Evolutionary conservation across 2,888 invertebrate species (phyloP).

Genomic region (Eupithecia inturbata): DNA sequence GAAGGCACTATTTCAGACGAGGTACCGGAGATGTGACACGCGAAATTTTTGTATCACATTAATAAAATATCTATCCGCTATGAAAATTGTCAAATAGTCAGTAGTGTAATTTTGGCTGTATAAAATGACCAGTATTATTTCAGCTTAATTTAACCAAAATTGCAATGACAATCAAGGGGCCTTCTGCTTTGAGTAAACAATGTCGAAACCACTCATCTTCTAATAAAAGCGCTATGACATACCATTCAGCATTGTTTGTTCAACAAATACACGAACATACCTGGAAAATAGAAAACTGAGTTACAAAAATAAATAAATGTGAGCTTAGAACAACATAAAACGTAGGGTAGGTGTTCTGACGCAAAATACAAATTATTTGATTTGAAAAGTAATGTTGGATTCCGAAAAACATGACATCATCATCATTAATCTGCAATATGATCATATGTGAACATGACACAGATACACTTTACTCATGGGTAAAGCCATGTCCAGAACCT

Average conservation of each 20-base stretch:
- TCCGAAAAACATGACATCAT: too few species aligned
- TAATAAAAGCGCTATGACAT: slow-evolving; percentile 16
- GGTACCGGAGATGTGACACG: not conserved
- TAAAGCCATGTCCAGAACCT: not conserved
- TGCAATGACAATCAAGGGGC: slow-evolving; percentile 12
- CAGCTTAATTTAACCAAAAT: not conserved
- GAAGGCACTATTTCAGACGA: not conserved
- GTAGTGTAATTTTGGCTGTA: not conserved
- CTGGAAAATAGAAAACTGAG: slow-evolving; percentile 20
- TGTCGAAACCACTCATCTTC: not conserved
- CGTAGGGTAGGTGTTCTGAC: not conserved
- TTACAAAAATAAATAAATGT: not conserved
- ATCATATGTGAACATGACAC: not conserved
- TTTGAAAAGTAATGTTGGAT: too few species aligned
- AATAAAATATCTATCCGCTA: not conserved
- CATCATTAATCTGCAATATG: not conserved
- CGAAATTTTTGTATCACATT: not conserved
- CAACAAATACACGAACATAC: slow-evolving; percentile 22
- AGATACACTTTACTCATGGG: too few species aligned
- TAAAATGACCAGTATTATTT: not conserved
- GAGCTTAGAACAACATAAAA: not conserved
- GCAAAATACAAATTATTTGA: too few species aligned
- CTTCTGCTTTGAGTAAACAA: slow-evolving; percentile 6
- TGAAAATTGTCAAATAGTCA: not conserved
- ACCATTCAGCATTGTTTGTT: slow-evolving; percentile 14